Evolutionary conservation across 1,140 invertebrate species (phyloP).

Genomic region (Monochamus saltuarius): DNA sequence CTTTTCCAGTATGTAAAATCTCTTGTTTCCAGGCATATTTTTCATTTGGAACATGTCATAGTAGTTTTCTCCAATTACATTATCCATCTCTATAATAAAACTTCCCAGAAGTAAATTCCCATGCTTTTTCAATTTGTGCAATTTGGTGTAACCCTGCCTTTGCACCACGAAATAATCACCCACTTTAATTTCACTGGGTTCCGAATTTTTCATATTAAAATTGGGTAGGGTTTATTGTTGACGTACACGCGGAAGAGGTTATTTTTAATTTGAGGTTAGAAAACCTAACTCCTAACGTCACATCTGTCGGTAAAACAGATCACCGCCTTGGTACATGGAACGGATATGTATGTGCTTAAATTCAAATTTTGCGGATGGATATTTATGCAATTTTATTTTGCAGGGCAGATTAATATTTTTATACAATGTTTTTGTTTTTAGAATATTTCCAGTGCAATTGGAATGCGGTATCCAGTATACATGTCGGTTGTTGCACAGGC

Average conservation of each 20-base stretch:
- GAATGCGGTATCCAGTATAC: constrained; percentile 82
- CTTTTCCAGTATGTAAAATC: constrained; percentile 59
- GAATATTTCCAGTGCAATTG: constrained; percentile 67
- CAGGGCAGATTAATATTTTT: not conserved
- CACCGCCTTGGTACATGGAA: not conserved
- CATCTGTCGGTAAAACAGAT: not conserved
- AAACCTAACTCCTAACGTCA: not conserved
- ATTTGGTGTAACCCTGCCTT: constrained; percentile 72
- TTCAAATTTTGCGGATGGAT: not conserved
- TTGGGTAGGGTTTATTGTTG: not conserved
- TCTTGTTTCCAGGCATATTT: constrained; percentile 60
- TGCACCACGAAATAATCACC: constrained; percentile 75
- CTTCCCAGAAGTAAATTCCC: constrained; percentile 66
- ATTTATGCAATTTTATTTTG: not conserved
- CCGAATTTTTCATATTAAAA: constrained; percentile 8
- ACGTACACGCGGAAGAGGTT: not conserved
- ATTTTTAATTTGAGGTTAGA: constrained; percentile 4
- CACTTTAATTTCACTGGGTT: constrained; percentile 51
- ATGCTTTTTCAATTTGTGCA: constrained; percentile 68
- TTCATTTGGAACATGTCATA: constrained; percentile 80
- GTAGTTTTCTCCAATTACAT: constrained; percentile 70
- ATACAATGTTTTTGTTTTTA: constrained; percentile 50
- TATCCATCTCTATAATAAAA: constrained; percentile 69
- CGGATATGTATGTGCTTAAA: not conserved
- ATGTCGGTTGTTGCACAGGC: constrained; percentile 76